These are phyloP conservation scores for Myotis pilosus DNA, from an alignment of 2,797 vertebrate genomes.

Conservation along the genomic window DNA sequence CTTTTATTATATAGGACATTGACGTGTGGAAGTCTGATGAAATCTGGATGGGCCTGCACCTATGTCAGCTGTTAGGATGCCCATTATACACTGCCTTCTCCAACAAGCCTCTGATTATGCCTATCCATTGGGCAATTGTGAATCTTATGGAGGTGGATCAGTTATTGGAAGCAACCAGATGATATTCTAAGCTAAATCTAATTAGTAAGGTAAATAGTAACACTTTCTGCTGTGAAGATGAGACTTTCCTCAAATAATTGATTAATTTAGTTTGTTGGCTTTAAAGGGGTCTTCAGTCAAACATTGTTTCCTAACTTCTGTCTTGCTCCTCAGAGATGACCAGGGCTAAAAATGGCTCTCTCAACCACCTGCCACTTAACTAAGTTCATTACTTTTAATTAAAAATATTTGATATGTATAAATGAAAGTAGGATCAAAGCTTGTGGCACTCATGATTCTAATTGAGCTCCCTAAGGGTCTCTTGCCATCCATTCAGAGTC, in stretches of 20 bases:
- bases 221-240: neutral
- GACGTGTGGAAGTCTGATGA: neutral
- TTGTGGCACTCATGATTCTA: neutral
- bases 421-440: neutral
- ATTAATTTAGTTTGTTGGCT: neutral
- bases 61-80: neutral
- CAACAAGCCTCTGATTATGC: neutral
- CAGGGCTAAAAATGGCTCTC: neutral
- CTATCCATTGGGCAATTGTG: neutral
- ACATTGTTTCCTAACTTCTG: neutral
- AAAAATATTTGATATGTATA: neutral
- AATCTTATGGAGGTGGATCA: neutral
- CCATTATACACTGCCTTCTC: neutral
- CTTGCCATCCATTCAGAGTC: neutral
- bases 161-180: neutral
- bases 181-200: neutral
- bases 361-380: neutral
- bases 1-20: too few relatives aligned
- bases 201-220: neutral
- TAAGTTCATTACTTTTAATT: slow-evolving; percentile 4
- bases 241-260: neutral
- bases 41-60: neutral
- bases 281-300: neutral
- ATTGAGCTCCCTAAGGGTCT: neutral
- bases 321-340: neutral